These are phyloP conservation scores for Scaptomyza tumidula DNA, from an alignment of 2,888 invertebrate species.

Conservation along the genomic window DNA sequence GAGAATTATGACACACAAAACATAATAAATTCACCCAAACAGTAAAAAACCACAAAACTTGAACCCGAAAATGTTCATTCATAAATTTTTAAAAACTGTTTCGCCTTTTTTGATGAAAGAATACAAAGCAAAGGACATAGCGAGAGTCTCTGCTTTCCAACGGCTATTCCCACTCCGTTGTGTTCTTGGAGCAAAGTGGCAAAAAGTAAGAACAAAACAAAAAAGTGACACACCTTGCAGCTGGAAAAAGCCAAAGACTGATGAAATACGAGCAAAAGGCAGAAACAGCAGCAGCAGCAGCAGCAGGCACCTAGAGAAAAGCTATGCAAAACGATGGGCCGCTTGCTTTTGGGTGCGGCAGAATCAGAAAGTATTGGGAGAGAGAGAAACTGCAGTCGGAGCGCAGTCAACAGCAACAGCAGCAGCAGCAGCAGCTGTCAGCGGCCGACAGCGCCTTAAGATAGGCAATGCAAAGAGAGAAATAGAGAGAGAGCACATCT, in stretches of 20 bases:
- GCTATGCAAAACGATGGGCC: conserved; percentile 18
- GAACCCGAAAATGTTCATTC: no score
- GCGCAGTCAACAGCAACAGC: conserved; percentile 36
- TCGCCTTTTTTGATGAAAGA: no score
- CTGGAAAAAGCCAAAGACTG: conserved; percentile 18
- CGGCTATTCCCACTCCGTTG: not conserved
- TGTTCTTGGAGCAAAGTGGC: conserved; percentile 26
- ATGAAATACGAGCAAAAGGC: conserved; percentile 13
- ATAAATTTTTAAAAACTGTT: no score
- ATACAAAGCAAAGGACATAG: conserved; percentile 3
- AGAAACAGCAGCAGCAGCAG: conserved; percentile 22
- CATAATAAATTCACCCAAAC: no score
- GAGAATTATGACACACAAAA: no score
- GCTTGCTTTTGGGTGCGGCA: conserved; percentile 76
- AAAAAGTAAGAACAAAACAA: conserved; percentile 76
- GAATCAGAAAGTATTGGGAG: conserved; percentile 35
- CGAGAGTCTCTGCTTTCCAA: conserved; percentile 5
- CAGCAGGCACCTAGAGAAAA: conserved; percentile 18
- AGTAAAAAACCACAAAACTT: no score
- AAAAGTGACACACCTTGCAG: conserved; percentile 80
- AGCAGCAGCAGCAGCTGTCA: conserved; percentile 41
- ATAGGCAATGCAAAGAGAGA: conserved; percentile 61
- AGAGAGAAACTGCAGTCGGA: conserved; percentile 41
- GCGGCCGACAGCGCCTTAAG: conserved; percentile 65
- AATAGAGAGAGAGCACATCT: conserved; percentile 26